Conservation (phyloP, 2,113 vertebrate genomes). For the Cygnus buccinator region DNA sequence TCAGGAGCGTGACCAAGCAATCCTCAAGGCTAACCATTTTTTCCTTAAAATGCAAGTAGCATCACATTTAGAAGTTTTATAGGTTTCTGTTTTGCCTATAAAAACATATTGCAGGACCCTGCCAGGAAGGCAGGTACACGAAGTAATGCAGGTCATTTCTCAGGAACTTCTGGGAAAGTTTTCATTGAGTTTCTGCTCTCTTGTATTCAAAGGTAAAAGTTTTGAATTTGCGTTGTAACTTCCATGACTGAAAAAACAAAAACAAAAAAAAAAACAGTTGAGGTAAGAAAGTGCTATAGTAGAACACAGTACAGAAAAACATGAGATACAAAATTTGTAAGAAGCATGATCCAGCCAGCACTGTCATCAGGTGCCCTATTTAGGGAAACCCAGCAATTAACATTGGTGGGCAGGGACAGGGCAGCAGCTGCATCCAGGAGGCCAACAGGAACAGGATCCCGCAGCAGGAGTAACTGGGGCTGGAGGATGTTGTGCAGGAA, state of each 20-base stretch:
- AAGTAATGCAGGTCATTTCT: background rate
- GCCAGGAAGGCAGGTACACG: background rate
- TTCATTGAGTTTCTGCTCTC: background rate
- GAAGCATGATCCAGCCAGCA: background rate
- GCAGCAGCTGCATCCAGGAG: background rate
- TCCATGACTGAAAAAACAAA: background rate
- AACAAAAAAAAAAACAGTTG: background rate
- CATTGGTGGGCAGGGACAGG: background rate
- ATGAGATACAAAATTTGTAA: background rate
- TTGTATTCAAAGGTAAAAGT: background rate
- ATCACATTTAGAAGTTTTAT: background rate
- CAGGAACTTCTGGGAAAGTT: background rate
- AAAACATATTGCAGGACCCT: background rate
- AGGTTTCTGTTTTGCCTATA: background rate
- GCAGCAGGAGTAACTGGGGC: background rate
- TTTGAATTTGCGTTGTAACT: background rate
- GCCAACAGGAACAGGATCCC: background rate
- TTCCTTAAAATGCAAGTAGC: background rate
- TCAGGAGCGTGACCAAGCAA: background rate
- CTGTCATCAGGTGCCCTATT: background rate
- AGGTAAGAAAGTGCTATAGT: background rate
- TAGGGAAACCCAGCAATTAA: background rate
- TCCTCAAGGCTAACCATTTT: background rate
- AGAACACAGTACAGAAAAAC: background rate
- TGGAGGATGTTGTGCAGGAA: background rate